phyloP scores from a whole-genome alignment of 2,797 vertebrate species.

The Syngnathus rostellatus region DNA sequence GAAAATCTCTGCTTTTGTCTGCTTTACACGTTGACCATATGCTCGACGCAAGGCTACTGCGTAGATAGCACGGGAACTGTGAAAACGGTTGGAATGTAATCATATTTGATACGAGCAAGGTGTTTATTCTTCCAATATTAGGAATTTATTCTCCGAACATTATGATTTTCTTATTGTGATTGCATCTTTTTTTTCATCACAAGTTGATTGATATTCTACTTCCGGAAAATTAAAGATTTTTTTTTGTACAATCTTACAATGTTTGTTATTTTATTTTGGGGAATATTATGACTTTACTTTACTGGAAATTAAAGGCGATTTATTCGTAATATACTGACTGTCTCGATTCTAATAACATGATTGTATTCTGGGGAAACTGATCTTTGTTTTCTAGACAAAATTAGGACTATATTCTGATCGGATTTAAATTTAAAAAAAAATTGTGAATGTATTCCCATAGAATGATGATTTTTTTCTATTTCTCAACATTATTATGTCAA shows the following conservation, averaged over 20 bases:
- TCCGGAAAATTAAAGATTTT: neutral
- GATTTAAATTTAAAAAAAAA: neutral
- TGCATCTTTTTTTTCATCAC: too few relatives aligned
- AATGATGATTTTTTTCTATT: neutral
- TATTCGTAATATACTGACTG: neutral
- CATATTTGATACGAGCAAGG: too few relatives aligned
- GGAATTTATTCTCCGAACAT: neutral
- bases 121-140: neutral
- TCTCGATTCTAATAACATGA: neutral
- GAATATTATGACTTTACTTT: neutral
- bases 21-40: constrained; percentile 34
- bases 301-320: neutral
- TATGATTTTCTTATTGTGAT: neutral
- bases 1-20: constrained; percentile 47
- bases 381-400: neutral
- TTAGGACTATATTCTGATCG: neutral
- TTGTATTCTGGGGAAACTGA: too few relatives aligned
- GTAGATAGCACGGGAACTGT: constrained; percentile 5
- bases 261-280: too few relatives aligned
- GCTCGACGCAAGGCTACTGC: constrained; percentile 15
- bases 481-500: neutral
- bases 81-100: neutral
- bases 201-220: neutral
- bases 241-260: neutral
- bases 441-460: neutral